Percentiles rank a stretch among this genome's conserved stretches.
phyloP scores from a whole-genome alignment of 2,888 invertebrate species.

The Eupithecia vulgata region DNA sequence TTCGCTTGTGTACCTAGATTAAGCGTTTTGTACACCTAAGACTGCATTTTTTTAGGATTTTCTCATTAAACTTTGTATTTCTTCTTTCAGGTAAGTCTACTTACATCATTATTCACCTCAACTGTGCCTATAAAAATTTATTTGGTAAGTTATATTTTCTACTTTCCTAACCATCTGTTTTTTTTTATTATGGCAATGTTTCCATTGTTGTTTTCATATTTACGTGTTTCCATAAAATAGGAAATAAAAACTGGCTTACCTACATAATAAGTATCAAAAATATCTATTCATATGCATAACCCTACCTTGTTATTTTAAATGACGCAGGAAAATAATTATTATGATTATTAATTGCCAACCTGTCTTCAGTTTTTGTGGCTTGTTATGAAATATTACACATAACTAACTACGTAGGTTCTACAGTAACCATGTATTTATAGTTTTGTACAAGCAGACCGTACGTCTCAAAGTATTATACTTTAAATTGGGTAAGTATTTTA shows the following conservation, averaged over 20 bases:
- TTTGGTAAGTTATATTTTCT: not conserved
- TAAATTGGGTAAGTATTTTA: not conserved
- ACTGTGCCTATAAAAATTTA: not conserved
- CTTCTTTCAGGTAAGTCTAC: conserved; percentile 1
- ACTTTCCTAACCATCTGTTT: not conserved
- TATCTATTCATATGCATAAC: not conserved
- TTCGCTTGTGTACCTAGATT: not conserved
- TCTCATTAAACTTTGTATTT: not conserved
- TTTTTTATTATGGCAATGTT: not conserved
- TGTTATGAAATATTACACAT: conserved; percentile 5
- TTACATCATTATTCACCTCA: not conserved
- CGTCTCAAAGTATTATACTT: not conserved
- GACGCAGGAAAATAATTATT: conserved; percentile 3
- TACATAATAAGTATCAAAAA: not conserved
- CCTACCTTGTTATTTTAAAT: not conserved
- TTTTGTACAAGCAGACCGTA: not conserved
- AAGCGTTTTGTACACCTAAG: not conserved
- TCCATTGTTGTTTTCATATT: not conserved
- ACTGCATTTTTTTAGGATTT: not conserved
- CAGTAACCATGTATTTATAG: not conserved
- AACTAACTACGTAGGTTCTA: not conserved
- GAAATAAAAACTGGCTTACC: not conserved
- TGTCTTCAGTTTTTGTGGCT: conserved; percentile 4
- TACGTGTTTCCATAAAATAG: not conserved
- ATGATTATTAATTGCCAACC: not conserved